These are phyloP conservation scores for Podargus strigoides DNA, from an alignment of 2,797 vertebrate genomes.

Conservation along the genomic window DNA sequence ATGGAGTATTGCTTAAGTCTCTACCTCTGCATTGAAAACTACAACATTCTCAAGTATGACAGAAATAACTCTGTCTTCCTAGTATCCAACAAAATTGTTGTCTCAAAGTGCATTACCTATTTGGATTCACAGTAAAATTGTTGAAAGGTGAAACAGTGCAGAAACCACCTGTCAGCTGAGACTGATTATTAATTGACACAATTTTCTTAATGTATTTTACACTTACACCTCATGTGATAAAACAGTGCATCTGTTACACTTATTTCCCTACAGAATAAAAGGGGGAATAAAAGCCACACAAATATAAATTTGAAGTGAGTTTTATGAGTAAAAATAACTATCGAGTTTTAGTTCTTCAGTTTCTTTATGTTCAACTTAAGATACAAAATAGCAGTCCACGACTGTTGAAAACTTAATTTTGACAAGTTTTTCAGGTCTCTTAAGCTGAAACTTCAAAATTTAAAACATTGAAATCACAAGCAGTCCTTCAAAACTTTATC, in stretches of 20 bases:
- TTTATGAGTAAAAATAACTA: neutral
- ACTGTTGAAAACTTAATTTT: neutral
- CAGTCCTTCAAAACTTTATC: neutral
- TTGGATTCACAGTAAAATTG: constrained; percentile 26
- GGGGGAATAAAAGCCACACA: neutral
- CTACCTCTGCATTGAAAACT: neutral
- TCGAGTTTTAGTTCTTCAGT: neutral
- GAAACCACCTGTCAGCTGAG: neutral
- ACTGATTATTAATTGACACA: neutral
- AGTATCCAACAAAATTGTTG: neutral
- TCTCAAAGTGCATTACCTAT: neutral
- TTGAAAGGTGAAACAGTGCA: neutral
- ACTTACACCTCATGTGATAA: neutral
- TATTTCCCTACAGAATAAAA: neutral
- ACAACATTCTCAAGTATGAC: neutral
- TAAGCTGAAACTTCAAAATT: neutral
- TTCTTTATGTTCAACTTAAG: neutral
- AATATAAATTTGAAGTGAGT: neutral
- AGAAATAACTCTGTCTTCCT: constrained; percentile 1
- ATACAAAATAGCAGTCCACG: neutral
- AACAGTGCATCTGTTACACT: neutral
- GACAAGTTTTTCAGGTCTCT: neutral
- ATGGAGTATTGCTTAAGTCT: constrained; percentile 25
- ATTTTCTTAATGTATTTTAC: neutral
- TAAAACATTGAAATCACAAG: neutral